These are phyloP conservation scores for Drosophila tsacasi DNA, from an alignment of 1,140 invertebrate species.

Conservation along the genomic window DNA sequence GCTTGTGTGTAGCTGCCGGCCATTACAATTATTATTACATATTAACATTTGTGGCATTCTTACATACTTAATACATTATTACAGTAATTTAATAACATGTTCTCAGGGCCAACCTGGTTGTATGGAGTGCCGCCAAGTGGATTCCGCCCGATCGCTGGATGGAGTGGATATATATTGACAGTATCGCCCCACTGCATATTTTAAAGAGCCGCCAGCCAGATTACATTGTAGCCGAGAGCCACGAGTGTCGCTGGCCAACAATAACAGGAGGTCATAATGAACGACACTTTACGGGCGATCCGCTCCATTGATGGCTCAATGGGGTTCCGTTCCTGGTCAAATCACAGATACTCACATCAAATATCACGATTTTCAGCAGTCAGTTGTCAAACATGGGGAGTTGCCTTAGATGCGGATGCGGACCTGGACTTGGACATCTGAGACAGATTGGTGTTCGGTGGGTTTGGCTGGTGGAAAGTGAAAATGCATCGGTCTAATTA, in stretches of 20 bases:
- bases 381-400: slow-evolving; percentile 52
- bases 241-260: slow-evolving; percentile 10
- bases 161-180: slow-evolving; percentile 53
- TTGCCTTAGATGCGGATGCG: slow-evolving; percentile 22
- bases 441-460: slow-evolving; percentile 12
- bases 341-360: slow-evolving; percentile 71
- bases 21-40: slow-evolving; percentile 82
- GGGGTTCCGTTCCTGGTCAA: slow-evolving; percentile 43
- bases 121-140: slow-evolving; percentile 41
- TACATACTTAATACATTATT: slow-evolving; percentile 84
- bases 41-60: slow-evolving; percentile 84
- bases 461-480: slow-evolving; percentile 60
- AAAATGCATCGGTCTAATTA: slow-evolving; percentile 79
- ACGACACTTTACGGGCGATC: slow-evolving; percentile 71
- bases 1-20: slow-evolving; percentile 45
- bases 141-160: slow-evolving; percentile 30
- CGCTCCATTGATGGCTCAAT: slow-evolving; percentile 57
- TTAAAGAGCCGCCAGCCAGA: slow-evolving; percentile 72
- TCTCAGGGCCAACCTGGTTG: slow-evolving; percentile 78
- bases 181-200: slow-evolving; percentile 65
- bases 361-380: slow-evolving; percentile 76
- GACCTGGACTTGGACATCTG: slow-evolving; percentile 6
- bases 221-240: slow-evolving; percentile 61
- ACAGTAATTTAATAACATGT: slow-evolving; percentile 85
- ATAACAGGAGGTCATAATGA: slow-evolving; percentile 65